These are phyloP conservation scores for Drosophila ambigua DNA, from an alignment of 1,140 invertebrate genomes.

Conservation along the genomic window DNA sequence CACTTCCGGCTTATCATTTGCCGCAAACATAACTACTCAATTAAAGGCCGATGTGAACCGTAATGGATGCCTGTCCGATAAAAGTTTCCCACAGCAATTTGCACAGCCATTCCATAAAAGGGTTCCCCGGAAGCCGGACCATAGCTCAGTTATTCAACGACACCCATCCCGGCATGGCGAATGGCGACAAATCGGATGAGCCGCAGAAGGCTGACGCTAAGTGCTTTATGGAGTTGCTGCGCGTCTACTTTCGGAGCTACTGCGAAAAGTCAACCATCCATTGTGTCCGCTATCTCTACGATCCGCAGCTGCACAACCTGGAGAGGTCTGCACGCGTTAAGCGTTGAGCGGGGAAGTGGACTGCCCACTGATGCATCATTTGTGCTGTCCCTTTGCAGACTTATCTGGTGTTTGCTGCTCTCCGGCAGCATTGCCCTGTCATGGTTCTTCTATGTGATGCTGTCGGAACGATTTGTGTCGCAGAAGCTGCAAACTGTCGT, in stretches of 20 bases:
- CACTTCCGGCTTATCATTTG: slow-evolving; percentile 42
- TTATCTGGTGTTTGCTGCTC: slow-evolving; percentile 65
- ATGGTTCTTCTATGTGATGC: slow-evolving; percentile 55
- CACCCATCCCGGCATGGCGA: slow-evolving; percentile 51
- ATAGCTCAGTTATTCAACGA: slow-evolving; percentile 28
- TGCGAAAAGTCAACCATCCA: slow-evolving; percentile 75
- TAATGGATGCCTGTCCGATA: slow-evolving; percentile 46
- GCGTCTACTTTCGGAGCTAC: slow-evolving; percentile 63
- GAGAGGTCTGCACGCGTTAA: slow-evolving; percentile 44
- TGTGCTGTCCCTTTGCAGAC: slow-evolving; percentile 9
- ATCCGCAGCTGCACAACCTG: slow-evolving; percentile 62
- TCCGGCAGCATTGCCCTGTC: slow-evolving; percentile 55
- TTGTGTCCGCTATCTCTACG: slow-evolving; percentile 72
- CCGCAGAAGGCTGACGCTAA: slow-evolving; percentile 17
- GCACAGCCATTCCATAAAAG: slow-evolving; percentile 32
- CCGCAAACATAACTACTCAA: slow-evolving; percentile 69
- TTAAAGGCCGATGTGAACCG: slow-evolving; percentile 49
- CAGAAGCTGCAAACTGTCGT: slow-evolving; percentile 85
- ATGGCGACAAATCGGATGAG: slow-evolving; percentile 5
- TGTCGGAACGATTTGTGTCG: slow-evolving; percentile 62
- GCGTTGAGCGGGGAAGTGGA: neutral
- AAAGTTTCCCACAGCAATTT: slow-evolving; percentile 38
- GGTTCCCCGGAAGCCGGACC: neutral
- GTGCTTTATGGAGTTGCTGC: slow-evolving; percentile 45
- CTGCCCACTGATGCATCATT: too few relatives aligned